Evolutionary conservation across 1,140 invertebrate genomes (phyloP).

Genomic region (Protaetia brevitarsis): DNA sequence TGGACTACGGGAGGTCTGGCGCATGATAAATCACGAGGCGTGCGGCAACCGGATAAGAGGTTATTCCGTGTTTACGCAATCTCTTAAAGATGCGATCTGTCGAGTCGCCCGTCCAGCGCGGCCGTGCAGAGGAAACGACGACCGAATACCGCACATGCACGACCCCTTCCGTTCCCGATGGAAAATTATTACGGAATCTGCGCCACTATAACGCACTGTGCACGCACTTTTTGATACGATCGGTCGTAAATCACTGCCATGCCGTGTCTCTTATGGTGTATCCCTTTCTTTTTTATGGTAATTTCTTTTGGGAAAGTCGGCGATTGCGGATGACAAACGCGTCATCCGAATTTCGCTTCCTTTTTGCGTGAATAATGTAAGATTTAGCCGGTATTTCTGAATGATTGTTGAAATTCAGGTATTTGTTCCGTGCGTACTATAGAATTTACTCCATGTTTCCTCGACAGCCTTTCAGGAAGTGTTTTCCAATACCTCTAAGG

Average conservation of each 20-base stretch:
- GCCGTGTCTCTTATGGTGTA: neutral
- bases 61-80: conserved; percentile 16
- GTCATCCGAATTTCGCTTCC: neutral
- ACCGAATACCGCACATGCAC: neutral
- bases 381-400: neutral
- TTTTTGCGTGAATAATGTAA: neutral
- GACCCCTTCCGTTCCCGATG: neutral
- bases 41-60: conserved; percentile 10
- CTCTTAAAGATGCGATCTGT: conserved; percentile 12
- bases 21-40: conserved; percentile 10
- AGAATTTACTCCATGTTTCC: too few species aligned
- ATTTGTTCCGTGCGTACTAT: too few species aligned
- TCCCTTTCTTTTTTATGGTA: neutral
- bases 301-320: neutral
- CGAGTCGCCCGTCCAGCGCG: neutral
- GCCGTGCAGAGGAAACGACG: neutral
- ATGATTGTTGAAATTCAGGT: too few species aligned
- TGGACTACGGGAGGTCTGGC: conserved; percentile 4
- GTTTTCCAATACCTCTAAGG: too few species aligned
- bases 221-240: neutral
- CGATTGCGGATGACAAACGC: neutral
- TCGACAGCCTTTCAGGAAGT: too few species aligned
- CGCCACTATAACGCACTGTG: neutral
- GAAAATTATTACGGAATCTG: neutral
- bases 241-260: neutral